Conservation (phyloP, 2,797 vertebrate genomes). For the Cygnus olor region DNA sequence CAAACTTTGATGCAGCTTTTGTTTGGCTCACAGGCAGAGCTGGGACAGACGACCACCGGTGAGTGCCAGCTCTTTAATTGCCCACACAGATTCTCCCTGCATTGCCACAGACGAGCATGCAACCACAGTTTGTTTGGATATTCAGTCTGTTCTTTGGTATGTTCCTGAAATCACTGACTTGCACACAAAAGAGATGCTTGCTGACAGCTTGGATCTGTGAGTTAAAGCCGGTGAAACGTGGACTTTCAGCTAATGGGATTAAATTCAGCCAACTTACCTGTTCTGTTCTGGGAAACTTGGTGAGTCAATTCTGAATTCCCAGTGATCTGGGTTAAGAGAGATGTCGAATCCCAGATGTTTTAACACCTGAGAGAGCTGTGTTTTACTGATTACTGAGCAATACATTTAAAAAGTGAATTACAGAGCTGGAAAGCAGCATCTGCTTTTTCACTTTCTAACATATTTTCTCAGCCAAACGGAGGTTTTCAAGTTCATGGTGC, state of each 20-base stretch:
- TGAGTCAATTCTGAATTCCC: constrained; percentile 35
- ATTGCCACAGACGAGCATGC: fast-evolving
- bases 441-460: constrained; percentile 62
- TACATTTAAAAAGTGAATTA: constrained; percentile 59
- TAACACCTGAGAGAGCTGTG: constrained; percentile 39
- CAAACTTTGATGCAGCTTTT: neutral
- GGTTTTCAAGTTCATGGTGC: constrained; percentile 67
- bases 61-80: neutral
- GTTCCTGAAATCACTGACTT: neutral
- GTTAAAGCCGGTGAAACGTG: neutral
- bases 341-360: constrained; percentile 54
- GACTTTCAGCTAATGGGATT: constrained; percentile 28
- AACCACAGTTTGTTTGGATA: constrained; percentile 16
- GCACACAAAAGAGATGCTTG: neutral
- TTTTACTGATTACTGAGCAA: constrained; percentile 56
- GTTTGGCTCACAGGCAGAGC: neutral
- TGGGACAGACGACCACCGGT: neutral
- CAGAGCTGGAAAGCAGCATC: constrained; percentile 70
- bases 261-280: constrained; percentile 6
- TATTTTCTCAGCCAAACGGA: constrained; percentile 64
- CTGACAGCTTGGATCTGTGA: constrained; percentile 4
- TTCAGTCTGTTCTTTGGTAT: neutral
- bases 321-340: constrained; percentile 38
- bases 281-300: neutral
- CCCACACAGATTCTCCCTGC: neutral